phyloP scores from a whole-genome alignment of 2,113 vertebrate species.

The Panthera tigris region DNA sequence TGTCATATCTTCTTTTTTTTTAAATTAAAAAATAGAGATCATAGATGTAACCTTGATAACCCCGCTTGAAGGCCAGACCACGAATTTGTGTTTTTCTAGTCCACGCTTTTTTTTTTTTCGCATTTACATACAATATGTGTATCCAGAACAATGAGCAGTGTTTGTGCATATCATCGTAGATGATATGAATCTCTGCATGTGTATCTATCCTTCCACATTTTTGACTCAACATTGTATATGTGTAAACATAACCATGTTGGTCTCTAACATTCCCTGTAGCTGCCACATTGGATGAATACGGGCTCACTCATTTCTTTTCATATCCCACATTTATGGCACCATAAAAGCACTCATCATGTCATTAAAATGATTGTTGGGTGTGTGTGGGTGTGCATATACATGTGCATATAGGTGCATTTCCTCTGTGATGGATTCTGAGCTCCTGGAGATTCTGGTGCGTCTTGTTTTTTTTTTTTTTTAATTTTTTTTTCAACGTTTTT shows the following conservation, averaged over 20 bases:
- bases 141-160: not conserved
- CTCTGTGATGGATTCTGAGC: not conserved
- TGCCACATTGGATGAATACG: not conserved
- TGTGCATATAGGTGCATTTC: not conserved
- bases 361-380: not conserved
- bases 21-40: not conserved
- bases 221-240: not conserved
- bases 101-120: not conserved
- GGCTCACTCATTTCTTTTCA: not conserved
- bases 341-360: slow-evolving; percentile 27
- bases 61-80: not conserved
- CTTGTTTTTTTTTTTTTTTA: not conserved
- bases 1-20: not conserved
- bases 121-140: not conserved
- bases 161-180: not conserved
- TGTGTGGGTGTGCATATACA: not conserved
- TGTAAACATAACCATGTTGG: not conserved
- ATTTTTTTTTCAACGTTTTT: too few relatives aligned
- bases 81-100: not conserved
- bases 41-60: not conserved
- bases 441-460: not conserved
- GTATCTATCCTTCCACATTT: not conserved
- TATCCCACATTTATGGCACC: slow-evolving; percentile 24
- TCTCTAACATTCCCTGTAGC: not conserved
- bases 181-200: not conserved